These are phyloP conservation scores for Sarcophaga peregrina DNA, from an alignment of 1,140 invertebrate species.

Conservation along the genomic window DNA sequence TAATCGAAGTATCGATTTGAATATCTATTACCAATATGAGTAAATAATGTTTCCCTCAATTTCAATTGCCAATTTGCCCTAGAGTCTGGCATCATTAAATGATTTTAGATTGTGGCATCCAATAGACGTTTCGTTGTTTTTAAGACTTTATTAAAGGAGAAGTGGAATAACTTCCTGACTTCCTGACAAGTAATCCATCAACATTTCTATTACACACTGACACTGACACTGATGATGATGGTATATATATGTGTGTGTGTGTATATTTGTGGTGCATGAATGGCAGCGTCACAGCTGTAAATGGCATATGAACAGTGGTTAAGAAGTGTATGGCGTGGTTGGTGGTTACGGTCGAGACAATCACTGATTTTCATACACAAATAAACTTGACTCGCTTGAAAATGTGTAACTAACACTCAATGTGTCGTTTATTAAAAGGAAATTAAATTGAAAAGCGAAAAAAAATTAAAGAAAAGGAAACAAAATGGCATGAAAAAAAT, in stretches of 20 bases:
- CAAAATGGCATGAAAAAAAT: too few relatives aligned
- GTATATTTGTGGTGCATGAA: too few relatives aligned
- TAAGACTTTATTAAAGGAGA: too few relatives aligned
- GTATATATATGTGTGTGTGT: too few relatives aligned
- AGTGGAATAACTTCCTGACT: too few relatives aligned
- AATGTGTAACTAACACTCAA: constrained; percentile 29
- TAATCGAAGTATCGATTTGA: too few relatives aligned
- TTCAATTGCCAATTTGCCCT: too few relatives aligned
- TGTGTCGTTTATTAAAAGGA: constrained; percentile 32
- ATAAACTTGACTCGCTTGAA: not conserved
- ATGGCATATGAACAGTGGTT: constrained; percentile 24
- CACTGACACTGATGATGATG: constrained; percentile 27
- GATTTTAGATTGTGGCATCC: too few relatives aligned
- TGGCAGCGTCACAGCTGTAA: constrained; percentile 26
- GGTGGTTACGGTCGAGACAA: constrained; percentile 14
- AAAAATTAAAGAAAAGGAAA: not conserved
- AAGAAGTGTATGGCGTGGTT: constrained; percentile 9
- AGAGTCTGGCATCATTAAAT: too few relatives aligned
- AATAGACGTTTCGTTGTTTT: too few relatives aligned
- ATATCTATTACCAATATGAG: too few relatives aligned
- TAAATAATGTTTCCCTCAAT: too few relatives aligned
- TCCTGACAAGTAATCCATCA: not conserved
- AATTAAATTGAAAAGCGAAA: constrained; percentile 25
- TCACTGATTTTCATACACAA: constrained; percentile 28
- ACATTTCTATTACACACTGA: not conserved